Base-by-base conservation (phyloP, 2,797 vertebrate species). In the Lepilemur septentrionalis region DNA sequence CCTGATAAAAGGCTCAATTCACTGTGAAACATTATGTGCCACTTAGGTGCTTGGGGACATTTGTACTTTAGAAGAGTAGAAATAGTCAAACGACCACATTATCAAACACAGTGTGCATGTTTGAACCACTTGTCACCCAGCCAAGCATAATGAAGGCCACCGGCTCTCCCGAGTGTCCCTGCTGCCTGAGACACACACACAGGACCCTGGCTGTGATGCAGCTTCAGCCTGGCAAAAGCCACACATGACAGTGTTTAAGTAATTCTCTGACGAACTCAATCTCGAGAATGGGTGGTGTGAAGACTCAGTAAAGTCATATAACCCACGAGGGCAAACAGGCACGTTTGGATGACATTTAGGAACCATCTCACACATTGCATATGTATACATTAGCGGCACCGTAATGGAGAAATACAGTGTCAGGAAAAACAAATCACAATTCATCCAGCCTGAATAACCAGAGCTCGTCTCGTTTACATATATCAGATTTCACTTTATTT, bases 401-500 rank as follows among this genome's bases (percentile, higher is more conserved):
- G 4, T 95, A 82, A 76, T 73, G 52, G 81, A 92, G 94, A 90
- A 96, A 97, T 87, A 95, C 5, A 82, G 75, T 78, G 65, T 94
- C 81, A 91, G 91, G 80, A 87, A 83, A 97, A 97, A 89, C 89
- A 94, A 96, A 88, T 93, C 90, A 78, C 69, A 76, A 65, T 95
- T 93, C 92, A 92, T 82, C 86, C 67, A 95, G 86, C 55, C 93
- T 88, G 91, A 95, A 87, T 88, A 96, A 94, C 50, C 78, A 94
- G 91, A 76, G 81, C 78, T 9, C 1, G 7, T n/a, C 32, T 91
- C 30, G 69, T 96, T 97, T 97, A 95, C 90, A 90, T 91, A 94
- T 32, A 97, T 95, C 93, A 96, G 92, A 94, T 96, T 97, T 97
- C 86, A 96, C 97, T 98, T 97, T 91, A 93, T 92, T 95, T 97